Evolutionary conservation across 2,113 vertebrate species (phyloP).

Genomic region (Cynopterus brachyotis): DNA sequence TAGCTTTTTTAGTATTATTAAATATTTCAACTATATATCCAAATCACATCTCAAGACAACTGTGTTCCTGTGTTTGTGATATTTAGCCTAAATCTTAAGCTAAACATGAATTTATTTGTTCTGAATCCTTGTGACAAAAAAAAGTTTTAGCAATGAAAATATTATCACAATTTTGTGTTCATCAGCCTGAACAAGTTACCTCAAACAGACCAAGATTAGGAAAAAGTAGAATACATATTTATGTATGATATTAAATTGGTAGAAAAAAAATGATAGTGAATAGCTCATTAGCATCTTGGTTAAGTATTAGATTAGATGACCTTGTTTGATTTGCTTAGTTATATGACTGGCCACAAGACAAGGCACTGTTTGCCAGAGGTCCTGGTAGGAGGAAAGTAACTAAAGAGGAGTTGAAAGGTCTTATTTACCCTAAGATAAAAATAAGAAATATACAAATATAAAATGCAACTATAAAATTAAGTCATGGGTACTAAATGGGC

Average conservation of each 20-base stretch:
- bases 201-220: neutral
- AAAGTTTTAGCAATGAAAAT: neutral
- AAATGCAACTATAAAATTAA: neutral
- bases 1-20: neutral
- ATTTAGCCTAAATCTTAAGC: neutral
- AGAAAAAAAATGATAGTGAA: neutral
- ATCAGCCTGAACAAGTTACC: neutral
- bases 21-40: neutral
- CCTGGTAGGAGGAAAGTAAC: neutral
- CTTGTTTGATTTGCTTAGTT: neutral
- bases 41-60: neutral
- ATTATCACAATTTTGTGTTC: neutral
- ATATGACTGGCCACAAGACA: neutral
- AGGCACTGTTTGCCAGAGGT: neutral
- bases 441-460: neutral
- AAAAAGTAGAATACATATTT: neutral
- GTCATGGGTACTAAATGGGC: neutral
- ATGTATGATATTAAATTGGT: neutral
- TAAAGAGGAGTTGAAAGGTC: neutral
- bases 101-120: neutral
- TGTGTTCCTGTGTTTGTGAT: neutral
- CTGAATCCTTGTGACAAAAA: neutral
- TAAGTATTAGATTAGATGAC: neutral
- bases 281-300: neutral
- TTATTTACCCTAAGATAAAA: neutral